Base-by-base conservation (phyloP, 2,113 vertebrate genomes). In the Ranitomeya imitator region DNA sequence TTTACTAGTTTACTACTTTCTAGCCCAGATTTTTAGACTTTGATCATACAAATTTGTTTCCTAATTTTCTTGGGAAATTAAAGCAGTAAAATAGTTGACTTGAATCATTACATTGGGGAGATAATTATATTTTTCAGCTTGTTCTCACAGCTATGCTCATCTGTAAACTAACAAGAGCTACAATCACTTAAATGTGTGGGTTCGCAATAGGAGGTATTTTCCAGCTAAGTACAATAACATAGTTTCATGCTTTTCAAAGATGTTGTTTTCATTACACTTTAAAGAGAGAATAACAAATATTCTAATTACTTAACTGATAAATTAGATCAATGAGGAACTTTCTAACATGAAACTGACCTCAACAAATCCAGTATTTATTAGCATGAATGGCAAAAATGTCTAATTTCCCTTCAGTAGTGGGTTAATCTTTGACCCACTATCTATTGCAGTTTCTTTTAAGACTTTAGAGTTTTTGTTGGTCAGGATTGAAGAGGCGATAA, bases 21-120 rank as follows among this genome's bases (percentile, higher is more conserved):
- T 69, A 69, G 52, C 51, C 45, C n/a, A 26, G 21, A 84, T 55
- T 71, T 54, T 26, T 84, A 69, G 8, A 54, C 63, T 84, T 69
- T 71, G 63, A 84, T 84, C 82, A 84, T 84, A 71, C 63, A 55
- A 71, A 71, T 84, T 54, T 71, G 82, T 84, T 84, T 84, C 82
- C 14, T 84, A 26, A 55, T 54, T 84, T 71, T 55, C 63, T 55
- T 54, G 51, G n/a, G 82, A 84, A 69, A 84, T 55, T 84, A 71
- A 71, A 84, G 65, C 63, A 71, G 63, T 84, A 84, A 55, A 84
- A 71, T 84, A 71, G 63, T 84, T 55, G 65, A 84, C 63, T 84
- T 84, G 71, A 69, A 84, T 55, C 63, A 84, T 84, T 84, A 26
- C 82, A 84, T 84, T 84, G n/a, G 82, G 63, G 82, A 84, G 51